These are phyloP conservation scores for Pachycephus smyrnensis DNA, from an alignment of 2,888 invertebrate genomes.

Conservation along the genomic window DNA sequence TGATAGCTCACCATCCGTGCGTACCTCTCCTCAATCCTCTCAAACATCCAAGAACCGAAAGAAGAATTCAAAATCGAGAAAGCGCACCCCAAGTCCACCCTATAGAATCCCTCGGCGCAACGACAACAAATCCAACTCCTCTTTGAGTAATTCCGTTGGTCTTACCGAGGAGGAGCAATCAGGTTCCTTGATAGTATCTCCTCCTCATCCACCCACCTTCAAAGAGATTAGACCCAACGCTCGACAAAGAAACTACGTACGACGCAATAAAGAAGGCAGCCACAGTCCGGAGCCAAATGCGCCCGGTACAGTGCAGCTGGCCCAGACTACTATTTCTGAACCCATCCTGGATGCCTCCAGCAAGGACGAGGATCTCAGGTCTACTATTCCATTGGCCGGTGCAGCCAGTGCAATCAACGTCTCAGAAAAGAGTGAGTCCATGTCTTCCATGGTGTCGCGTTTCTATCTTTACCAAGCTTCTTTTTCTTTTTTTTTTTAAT, in stretches of 20 bases:
- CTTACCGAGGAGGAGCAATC: slow-evolving; percentile 64
- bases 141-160: slow-evolving; percentile 48
- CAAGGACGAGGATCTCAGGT: slow-evolving; percentile 64
- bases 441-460: slow-evolving; percentile 2
- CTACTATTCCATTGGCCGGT: slow-evolving; percentile 45
- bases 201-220: slow-evolving; percentile 62
- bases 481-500: background rate
- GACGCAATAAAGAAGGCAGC: slow-evolving; percentile 74
- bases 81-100: slow-evolving; percentile 58
- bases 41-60: slow-evolving; percentile 66
- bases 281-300: slow-evolving; percentile 69
- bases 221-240: slow-evolving; percentile 60
- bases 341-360: slow-evolving; percentile 51
- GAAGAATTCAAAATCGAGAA: slow-evolving; percentile 55
- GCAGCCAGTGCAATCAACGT: slow-evolving; percentile 36
- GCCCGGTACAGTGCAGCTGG: slow-evolving; percentile 29
- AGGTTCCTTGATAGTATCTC: slow-evolving; percentile 62
- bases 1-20: slow-evolving; percentile 43
- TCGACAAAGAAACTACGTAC: slow-evolving; percentile 73
- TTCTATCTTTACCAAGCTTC: background rate
- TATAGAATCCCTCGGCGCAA: slow-evolving; percentile 62
- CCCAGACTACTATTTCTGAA: slow-evolving; percentile 37
- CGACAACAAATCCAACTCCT: slow-evolving; percentile 48
- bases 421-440: slow-evolving; percentile 60
- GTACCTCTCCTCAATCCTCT: slow-evolving; percentile 57